Evolutionary conservation across 2,113 vertebrate species (phyloP).

Genomic region (Craseonycteris thonglongyai): DNA sequence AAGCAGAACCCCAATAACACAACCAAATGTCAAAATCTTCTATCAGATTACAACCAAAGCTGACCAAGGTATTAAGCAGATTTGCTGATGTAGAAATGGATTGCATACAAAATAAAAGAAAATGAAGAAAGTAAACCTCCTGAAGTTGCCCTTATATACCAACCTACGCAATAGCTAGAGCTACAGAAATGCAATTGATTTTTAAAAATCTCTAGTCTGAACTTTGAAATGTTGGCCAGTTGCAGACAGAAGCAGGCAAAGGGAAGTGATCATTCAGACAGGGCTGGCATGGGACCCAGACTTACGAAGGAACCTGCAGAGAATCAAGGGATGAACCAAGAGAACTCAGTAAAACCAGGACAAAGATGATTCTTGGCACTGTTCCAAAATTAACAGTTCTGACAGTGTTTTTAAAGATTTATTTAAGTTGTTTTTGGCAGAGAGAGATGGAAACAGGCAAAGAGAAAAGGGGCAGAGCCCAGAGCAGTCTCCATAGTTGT

Average conservation of each 20-base stretch:
- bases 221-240: background rate
- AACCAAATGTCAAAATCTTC: background rate
- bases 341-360: background rate
- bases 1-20: background rate
- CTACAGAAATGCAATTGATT: background rate
- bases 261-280: background rate
- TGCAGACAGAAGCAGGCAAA: background rate
- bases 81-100: background rate
- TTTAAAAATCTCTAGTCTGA: background rate
- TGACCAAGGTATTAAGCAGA: background rate
- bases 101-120: background rate
- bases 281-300: background rate
- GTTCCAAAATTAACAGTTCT: background rate
- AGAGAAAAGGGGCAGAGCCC: too few species aligned
- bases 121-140: background rate
- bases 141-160: background rate
- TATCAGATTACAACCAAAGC: background rate
- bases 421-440: too few species aligned
- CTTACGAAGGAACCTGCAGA: background rate
- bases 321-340: background rate
- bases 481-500: too few species aligned
- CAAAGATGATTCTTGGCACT: background rate
- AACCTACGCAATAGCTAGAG: background rate
- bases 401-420: too few species aligned
- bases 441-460: too few species aligned